Evolutionary conservation across 92 coral and sea anemone genomes (phyloP).

Genomic region (Porites lobata): DNA sequence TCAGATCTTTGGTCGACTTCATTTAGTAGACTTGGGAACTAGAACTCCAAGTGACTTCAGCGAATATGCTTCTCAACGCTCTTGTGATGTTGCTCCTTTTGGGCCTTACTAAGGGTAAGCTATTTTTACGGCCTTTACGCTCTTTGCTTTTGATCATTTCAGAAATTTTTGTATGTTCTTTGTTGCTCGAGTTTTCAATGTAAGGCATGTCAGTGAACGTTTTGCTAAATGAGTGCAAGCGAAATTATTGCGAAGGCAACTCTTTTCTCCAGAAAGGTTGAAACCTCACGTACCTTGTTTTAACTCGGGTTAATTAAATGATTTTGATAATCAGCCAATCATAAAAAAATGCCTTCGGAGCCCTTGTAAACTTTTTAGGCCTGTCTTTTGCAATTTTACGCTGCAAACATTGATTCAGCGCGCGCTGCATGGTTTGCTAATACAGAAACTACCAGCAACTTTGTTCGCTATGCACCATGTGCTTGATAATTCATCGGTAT

Average conservation of each 20-base stretch:
- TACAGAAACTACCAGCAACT: not conserved
- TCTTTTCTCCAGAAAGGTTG: not conserved
- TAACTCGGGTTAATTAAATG: not conserved
- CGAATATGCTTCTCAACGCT: conserved; percentile 10
- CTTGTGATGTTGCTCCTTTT: not conserved
- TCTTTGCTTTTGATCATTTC: not conserved
- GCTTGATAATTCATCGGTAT: not conserved
- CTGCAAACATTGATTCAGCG: no score
- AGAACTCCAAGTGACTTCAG: not conserved
- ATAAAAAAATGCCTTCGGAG: not conserved
- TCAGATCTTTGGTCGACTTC: conserved; percentile 1
- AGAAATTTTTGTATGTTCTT: not conserved
- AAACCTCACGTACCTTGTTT: not conserved
- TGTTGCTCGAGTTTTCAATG: not conserved
- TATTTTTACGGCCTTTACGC: not conserved
- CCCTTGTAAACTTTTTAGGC: not conserved
- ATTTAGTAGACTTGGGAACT: conserved; percentile 35
- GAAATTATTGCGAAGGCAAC: not conserved
- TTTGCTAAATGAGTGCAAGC: not conserved
- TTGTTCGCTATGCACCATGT: not conserved
- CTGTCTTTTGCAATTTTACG: not conserved
- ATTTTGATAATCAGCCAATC: not conserved
- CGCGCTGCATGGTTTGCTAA: not conserved
- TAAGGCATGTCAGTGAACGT: not conserved
- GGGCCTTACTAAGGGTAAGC: conserved; percentile 41